Conservation (phyloP, 53 echinoderm and acorn worm genomes). For the Arbacia lixula region DNA sequence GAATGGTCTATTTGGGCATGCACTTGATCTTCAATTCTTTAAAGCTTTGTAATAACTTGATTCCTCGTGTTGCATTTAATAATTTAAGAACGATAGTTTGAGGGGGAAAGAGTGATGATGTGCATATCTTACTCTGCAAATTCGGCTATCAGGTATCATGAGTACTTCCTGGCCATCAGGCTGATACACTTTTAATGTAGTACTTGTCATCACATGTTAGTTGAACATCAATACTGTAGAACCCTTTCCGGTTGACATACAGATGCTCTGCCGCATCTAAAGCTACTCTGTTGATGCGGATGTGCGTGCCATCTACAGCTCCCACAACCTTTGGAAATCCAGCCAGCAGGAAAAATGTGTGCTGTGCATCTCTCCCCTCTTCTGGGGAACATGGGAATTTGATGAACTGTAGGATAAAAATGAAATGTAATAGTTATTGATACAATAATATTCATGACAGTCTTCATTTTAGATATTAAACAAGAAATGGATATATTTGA, state of each 20-base stretch:
- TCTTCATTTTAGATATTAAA: too few relatives aligned
- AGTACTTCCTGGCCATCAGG: slow-evolving; percentile 62
- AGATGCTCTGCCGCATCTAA: slow-evolving; percentile 34
- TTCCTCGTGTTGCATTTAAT: too few relatives aligned
- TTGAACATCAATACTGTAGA: slow-evolving; percentile 47
- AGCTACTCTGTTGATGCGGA: slow-evolving; percentile 41
- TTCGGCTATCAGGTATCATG: slow-evolving; percentile 39
- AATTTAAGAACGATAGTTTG: too few relatives aligned
- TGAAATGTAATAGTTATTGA: background rate
- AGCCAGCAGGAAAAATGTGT: slow-evolving; percentile 25
- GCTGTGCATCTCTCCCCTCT: slow-evolving; percentile 24
- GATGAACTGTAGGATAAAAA: slow-evolving; percentile 49
- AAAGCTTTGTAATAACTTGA: too few relatives aligned
- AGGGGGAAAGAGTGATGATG: too few relatives aligned
- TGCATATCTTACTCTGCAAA: slow-evolving; percentile 27
- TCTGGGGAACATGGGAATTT: slow-evolving; percentile 23
- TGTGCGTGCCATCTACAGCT: slow-evolving; percentile 52
- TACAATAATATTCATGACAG: too few relatives aligned
- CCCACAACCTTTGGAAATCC: slow-evolving; percentile 56
- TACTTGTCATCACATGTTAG: slow-evolving; percentile 45
- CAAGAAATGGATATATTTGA: too few relatives aligned
- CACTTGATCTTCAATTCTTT: too few relatives aligned
- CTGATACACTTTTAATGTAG: slow-evolving; percentile 35
- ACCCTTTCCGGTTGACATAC: slow-evolving; percentile 58
- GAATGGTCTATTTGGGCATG: too few relatives aligned